A percentile compares a stretch with the other conserved stretches of the same genome.
Evolutionary conservation across 2,113 vertebrate species (phyloP).

Genomic region (Pteruthius melanotis): DNA sequence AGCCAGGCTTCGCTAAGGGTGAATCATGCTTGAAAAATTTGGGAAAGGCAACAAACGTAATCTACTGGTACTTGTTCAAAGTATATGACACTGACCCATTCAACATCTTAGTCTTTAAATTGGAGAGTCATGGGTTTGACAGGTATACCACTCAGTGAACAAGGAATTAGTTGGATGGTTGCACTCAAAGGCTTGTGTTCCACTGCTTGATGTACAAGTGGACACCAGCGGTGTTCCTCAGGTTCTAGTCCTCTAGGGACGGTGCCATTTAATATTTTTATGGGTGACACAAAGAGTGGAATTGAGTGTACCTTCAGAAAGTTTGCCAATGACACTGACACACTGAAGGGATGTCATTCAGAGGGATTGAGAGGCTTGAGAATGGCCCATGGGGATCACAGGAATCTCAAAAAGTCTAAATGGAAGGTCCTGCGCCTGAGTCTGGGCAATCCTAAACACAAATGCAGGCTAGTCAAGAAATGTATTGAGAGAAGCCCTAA

Average conservation of each 20-base stretch:
- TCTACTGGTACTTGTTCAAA: too few relatives aligned
- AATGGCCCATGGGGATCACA: background rate
- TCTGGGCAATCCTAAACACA: background rate
- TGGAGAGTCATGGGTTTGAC: background rate
- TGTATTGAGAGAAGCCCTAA: background rate
- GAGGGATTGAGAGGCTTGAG: background rate
- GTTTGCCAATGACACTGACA: fast-evolving
- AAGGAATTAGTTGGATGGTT: background rate
- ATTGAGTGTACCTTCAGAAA: background rate
- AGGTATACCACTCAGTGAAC: background rate
- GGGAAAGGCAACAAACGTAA: background rate
- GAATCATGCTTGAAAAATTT: background rate
- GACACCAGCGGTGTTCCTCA: background rate
- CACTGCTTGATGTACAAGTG: background rate
- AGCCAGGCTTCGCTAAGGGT: background rate
- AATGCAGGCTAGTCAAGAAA: background rate
- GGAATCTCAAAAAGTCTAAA: background rate
- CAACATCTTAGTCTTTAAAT: background rate
- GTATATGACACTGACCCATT: background rate
- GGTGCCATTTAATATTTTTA: fast-evolving
- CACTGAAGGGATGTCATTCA: background rate
- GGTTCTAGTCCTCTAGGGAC: background rate
- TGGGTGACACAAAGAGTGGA: fast-evolving
- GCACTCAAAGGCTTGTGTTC: background rate
- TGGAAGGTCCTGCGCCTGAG: fast-evolving